Evolutionary conservation across 2,888 invertebrate species (phyloP), one percentile per base, ranked within the genome.

Genomic region (Corbicula japonica): DNA sequence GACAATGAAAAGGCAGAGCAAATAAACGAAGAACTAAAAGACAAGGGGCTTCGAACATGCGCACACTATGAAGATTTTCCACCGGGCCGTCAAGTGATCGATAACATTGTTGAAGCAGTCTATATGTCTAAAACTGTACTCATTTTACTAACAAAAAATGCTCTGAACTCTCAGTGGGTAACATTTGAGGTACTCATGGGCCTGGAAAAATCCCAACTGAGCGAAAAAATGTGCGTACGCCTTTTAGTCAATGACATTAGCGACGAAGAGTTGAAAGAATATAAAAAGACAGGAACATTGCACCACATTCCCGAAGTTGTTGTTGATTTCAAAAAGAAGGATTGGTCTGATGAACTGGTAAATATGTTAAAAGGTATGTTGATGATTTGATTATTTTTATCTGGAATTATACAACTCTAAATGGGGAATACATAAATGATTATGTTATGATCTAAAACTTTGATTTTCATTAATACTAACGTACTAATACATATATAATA

Each of bases 141-240:
- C 62, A 72, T 80, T 60, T 50, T 80, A 23, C 30, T 80, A 35
- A 76, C 80, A 18, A n/a, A 30, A 26, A 72, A 76, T 18, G 75
- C 80, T 2, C 3, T 80, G 10, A 50, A 52, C 21, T 72, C 72
- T 28, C 60, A 63, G 8, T 80, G 80, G 80, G 80, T 80, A 3
- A 73, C 68, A 0, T 76, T 69, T 38, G 80, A 80, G 35, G 63
- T 76, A 3, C 23, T 80, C n/a, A 44, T 80, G 46, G 50, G 76
- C 1, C 30, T 80, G 1, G 80, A 80, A 48, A 72, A 76, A 46
- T 80, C 80, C 2, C 56, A 76, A 18, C 62, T 61, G 5, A 58
- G 71, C 32, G 48, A 71, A n/a, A 32, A 44, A 12, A 62, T 80
- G 76, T 75, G 80, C n/a, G 58, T 72, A 1, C 66, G 75, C n/a